A percentile compares a stretch with the other conserved stretches of the same genome.
Conservation (phyloP, 2,113 vertebrate genomes). For the Merops nubicus region DNA sequence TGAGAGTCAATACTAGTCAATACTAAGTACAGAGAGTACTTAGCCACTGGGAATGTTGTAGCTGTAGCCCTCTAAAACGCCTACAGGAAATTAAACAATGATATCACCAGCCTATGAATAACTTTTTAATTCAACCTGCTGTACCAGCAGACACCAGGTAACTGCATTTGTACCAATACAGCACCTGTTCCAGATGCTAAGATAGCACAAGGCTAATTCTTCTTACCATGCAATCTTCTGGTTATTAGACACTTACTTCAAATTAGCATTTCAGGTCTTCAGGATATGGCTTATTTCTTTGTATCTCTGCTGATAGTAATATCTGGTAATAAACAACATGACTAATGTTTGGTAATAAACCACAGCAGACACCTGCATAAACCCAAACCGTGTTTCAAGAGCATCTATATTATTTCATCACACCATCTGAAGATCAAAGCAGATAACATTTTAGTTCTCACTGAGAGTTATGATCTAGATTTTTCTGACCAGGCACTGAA, state of each 20-base stretch:
- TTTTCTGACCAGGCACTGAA: neutral
- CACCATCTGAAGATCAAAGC: neutral
- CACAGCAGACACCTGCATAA: neutral
- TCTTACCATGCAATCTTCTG: neutral
- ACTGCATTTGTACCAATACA: neutral
- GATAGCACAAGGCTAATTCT: neutral
- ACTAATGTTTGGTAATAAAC: conserved; percentile 11
- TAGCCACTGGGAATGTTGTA: neutral
- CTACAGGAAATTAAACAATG: conserved; percentile 48
- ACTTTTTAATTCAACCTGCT: conserved; percentile 5
- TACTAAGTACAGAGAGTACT: too few species aligned
- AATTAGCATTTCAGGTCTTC: conserved; percentile 24
- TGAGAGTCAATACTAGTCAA: too few species aligned
- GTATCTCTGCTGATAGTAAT: neutral
- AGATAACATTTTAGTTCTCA: neutral
- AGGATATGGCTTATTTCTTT: neutral
- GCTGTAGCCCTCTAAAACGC: neutral
- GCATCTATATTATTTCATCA: neutral
- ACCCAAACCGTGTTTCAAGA: neutral
- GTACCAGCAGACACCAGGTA: neutral
- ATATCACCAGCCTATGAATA: neutral
- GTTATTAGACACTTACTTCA: neutral
- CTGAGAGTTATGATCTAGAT: neutral
- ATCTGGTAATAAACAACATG: neutral
- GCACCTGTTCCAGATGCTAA: neutral